phyloP scores from a whole-genome alignment of 30 jellyfish, hydroid and myxozoan species.

The Morbakka virulenta region DNA sequence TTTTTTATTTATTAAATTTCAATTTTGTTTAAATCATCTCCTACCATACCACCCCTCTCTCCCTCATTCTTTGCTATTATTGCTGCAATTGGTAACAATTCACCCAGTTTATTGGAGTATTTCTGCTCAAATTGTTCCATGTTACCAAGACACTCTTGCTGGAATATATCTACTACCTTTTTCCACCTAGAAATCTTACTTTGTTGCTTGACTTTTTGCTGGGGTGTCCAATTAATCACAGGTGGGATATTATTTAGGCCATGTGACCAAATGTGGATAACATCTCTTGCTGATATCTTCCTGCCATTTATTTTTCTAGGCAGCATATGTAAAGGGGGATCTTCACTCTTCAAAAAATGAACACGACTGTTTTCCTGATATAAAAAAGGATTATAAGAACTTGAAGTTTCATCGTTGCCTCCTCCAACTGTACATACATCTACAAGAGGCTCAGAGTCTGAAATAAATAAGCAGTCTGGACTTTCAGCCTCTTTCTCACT shows the following conservation, averaged over 20 bases:
- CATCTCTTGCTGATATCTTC: constrained; percentile 85
- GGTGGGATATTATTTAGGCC: constrained; percentile 83
- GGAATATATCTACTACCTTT: constrained; percentile 77
- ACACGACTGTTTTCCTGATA: constrained; percentile 4
- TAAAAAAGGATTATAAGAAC: neutral
- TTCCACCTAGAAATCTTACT: constrained; percentile 95
- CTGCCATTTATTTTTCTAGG: constrained; percentile 91
- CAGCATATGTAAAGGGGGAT: constrained; percentile 37
- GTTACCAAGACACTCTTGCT: constrained; percentile 61
- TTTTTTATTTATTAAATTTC: too few species aligned
- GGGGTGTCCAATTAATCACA: constrained; percentile 76
- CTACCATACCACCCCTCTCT: constrained; percentile 39
- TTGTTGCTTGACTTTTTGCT: constrained; percentile 85
- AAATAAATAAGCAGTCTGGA: neutral
- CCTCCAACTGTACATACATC: neutral
- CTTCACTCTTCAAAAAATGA: constrained; percentile 19
- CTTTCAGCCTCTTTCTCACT: constrained; percentile 1
- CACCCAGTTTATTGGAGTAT: constrained; percentile 64
- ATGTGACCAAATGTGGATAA: constrained; percentile 73
- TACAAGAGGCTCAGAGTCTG: neutral
- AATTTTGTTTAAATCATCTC: neutral
- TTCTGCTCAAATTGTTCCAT: constrained; percentile 61
- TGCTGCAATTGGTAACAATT: constrained; percentile 81
- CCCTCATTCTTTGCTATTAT: constrained; percentile 77
- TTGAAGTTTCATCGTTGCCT: neutral